These are phyloP conservation scores for Oligia strigilis DNA, from an alignment of 2,888 invertebrate genomes.

Conservation along the genomic window DNA sequence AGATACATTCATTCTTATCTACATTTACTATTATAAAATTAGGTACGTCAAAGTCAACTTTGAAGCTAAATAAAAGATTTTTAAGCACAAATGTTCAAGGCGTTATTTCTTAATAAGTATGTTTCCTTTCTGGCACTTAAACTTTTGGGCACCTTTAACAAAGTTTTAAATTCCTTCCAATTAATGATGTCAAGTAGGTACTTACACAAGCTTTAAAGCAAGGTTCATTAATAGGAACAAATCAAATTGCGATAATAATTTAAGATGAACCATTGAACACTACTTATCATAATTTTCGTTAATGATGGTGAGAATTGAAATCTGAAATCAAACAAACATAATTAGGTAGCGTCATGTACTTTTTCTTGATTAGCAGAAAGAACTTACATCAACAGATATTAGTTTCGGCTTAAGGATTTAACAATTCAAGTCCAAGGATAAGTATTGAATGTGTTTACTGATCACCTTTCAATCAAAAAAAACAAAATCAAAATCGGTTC, in stretches of 20 bases:
- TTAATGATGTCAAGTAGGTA: constrained; percentile 5
- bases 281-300: background rate
- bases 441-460: background rate
- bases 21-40: too few relatives aligned
- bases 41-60: too few relatives aligned
- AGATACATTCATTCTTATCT: background rate
- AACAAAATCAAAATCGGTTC: too few relatives aligned
- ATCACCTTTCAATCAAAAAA: too few relatives aligned
- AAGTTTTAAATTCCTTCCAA: constrained; percentile 1
- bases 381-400: background rate
- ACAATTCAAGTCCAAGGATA: background rate
- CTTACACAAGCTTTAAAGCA: background rate
- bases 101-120: background rate
- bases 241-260: constrained; percentile 6
- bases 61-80: too few relatives aligned
- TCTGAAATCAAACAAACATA: background rate
- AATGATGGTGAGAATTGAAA: background rate
- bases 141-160: background rate
- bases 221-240: constrained; percentile 1
- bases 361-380: background rate
- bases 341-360: background rate
- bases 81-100: too few relatives aligned
- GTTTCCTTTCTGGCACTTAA: background rate
- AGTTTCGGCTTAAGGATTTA: background rate
- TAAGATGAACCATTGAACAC: background rate